Percentiles rank a stretch among this genome's conserved stretches.
These are phyloP conservation scores for Spodoptera picta DNA, from an alignment of 2,888 invertebrate species.

Conservation along the genomic window DNA sequence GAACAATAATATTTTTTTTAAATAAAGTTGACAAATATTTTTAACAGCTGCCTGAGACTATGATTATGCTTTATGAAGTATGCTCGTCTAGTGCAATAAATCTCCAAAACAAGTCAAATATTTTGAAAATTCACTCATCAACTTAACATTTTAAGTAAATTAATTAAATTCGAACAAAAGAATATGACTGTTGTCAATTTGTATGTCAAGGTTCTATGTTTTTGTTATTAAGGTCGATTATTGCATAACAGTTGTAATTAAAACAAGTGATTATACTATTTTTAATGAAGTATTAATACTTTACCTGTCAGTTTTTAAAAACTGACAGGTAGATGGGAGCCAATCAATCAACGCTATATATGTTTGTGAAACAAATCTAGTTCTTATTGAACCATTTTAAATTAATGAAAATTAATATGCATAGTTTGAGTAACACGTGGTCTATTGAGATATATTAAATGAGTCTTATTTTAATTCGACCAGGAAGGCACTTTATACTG, in stretches of 20 bases:
- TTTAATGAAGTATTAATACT: slow-evolving; percentile 28
- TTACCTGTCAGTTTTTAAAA: no score
- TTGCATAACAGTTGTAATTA: slow-evolving; percentile 20
- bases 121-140: slow-evolving; percentile 13
- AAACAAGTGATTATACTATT: slow-evolving; percentile 25
- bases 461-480: no score
- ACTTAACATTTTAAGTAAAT: not conserved
- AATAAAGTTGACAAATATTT: no score
- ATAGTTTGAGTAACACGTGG: not conserved
- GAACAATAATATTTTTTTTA: no score
- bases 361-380: slow-evolving; percentile 3
- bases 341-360: slow-evolving; percentile 12
- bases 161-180: no score
- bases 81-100: no score
- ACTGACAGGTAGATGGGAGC: slow-evolving; percentile 4
- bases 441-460: not conserved
- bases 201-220: slow-evolving; percentile 42
- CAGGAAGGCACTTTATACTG: no score
- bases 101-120: not conserved
- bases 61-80: no score
- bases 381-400: not conserved
- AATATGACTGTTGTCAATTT: not conserved
- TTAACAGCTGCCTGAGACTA: no score
- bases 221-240: slow-evolving; percentile 25
- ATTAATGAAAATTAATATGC: slow-evolving; percentile 6